Evolutionary conservation across 2,888 invertebrate genomes (phyloP), one percentile per base, ranked within the genome.

Genomic region (Drosophila mimetica): DNA sequence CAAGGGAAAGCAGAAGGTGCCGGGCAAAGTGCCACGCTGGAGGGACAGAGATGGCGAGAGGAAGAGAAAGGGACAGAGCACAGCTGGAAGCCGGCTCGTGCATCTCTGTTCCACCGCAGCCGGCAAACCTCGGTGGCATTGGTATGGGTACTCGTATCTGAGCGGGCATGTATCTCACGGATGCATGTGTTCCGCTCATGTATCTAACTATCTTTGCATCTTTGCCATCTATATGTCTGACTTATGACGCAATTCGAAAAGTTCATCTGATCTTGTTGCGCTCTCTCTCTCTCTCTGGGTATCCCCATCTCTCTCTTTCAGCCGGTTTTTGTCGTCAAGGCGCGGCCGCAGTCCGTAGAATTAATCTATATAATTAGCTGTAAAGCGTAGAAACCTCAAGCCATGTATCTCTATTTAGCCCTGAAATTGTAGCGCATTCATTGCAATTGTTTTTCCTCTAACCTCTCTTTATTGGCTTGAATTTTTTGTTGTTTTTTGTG

Each of bases 171-270:
- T 58, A 47, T 47, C 71, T 36, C 60, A 44, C 37, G 65, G 52
- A 54, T 58, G 54, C 70, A 51, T 66, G 59, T 72, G 44, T 55
- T 48, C 52, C 71, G 64, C 74, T 58, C 65, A 52, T 59, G 73
- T 82, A 76, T 76, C 78, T 69, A 78, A 74, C 82, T 81, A 83
- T 82, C 82, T 77, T 44, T 39, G 39, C 20, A 39, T 39, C 39
- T 39, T 65, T 79, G 82, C 75, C 76, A 86, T 59, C 73, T 54
- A 55, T 46, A 48, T 55, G 37, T 25, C 61, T 59, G 75, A 76
- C 76, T 81, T 78, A 74, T 82, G 82, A 82, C 82, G 82, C 85
- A 86, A 82, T 86, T 77, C 71, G 53, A 71, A 57, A 71, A 71
- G 61, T 72, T 86, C 53, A 64, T 55, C 66, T 51, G 69, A 69